Base-by-base conservation (phyloP, 2,797 vertebrate genomes). In the Hydrocynus forskahlii region DNA sequence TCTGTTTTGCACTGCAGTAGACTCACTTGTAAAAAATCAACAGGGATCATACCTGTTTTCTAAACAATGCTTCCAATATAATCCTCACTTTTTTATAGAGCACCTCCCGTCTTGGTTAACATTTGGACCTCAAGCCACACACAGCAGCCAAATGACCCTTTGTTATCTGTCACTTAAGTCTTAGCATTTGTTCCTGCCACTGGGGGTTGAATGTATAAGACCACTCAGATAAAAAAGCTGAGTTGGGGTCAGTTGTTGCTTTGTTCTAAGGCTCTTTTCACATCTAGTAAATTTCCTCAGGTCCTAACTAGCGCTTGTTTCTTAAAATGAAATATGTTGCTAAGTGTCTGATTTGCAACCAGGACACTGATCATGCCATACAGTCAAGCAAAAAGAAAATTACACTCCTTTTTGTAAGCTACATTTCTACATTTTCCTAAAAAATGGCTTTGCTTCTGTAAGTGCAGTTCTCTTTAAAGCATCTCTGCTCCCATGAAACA, bases 11-110 rank as follows among this genome's bases (percentile, higher is more conserved):
- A 57, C 87, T 67, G 70, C 67, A 59, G 76, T 78, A 16, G 6
- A 86, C 77, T 69, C 63, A 75, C 35, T 83, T 86, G 76, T 59
- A 40, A 43, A 14, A 75, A 79, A 73, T 67, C 10, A 67, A 17
- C 67, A 83, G 67, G 50, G 78, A 71, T 73, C 57, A 82, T 76
- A 66, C 76, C 69, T 64, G 35, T 81, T 79, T 85, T 64, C 16
- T 64, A 52, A 64, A 50, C 23, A 29, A n/a, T 76, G 59, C 71
- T 74, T 55, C 35, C 35, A 59, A 8, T 23, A 43, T 68, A 68
- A 45, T 68, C 35, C 29, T 66, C 63, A 17, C 29, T 16, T 7
- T 66, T 69, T 69, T 75, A 14, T 23, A 75, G 13, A 25, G n/a
- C 23, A 35, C 21, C 7, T 19, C 57, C 35, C 13, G 13, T 62